Evolutionary conservation across 2,113 vertebrate genomes (phyloP).

Genomic region (Empidonax alnorum): DNA sequence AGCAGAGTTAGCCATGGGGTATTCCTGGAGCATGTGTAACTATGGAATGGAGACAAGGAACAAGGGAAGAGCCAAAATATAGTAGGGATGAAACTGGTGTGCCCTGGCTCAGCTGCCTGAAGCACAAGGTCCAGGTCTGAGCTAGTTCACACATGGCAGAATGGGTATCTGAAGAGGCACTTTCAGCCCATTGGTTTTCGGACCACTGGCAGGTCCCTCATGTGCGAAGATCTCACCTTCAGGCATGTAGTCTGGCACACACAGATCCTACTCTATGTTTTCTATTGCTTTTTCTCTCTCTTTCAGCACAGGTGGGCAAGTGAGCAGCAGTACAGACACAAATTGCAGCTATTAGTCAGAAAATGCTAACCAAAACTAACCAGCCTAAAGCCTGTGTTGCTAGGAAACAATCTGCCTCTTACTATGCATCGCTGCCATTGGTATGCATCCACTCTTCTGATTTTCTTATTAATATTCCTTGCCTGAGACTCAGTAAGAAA

Average conservation of each 20-base stretch:
- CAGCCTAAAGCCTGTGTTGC: slow-evolving; percentile 39
- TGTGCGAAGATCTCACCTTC: not conserved
- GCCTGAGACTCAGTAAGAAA: not conserved
- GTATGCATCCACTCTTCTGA: not conserved
- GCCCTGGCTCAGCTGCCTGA: not conserved
- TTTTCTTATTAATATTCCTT: slow-evolving; percentile 39
- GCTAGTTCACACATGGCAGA: not conserved
- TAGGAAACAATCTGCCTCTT: slow-evolving; percentile 52
- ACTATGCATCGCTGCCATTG: not conserved
- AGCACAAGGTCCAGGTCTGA: not conserved
- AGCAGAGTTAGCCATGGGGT: not conserved
- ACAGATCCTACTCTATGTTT: not conserved
- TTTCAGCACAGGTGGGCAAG: not conserved
- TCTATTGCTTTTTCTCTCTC: not conserved
- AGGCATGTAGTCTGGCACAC: not conserved
- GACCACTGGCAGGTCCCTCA: not conserved
- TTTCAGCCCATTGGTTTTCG: not conserved
- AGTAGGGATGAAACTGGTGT: not conserved
- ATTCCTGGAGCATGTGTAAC: not conserved
- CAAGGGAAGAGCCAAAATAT: not conserved
- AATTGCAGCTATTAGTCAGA: slow-evolving; percentile 32
- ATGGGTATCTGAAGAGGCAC: not conserved
- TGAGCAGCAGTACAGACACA: not conserved
- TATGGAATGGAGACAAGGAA: not conserved
- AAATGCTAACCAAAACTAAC: slow-evolving; percentile 40